phyloP scores from a whole-genome alignment of 2,113 vertebrate species.

The Glareola pratincola region DNA sequence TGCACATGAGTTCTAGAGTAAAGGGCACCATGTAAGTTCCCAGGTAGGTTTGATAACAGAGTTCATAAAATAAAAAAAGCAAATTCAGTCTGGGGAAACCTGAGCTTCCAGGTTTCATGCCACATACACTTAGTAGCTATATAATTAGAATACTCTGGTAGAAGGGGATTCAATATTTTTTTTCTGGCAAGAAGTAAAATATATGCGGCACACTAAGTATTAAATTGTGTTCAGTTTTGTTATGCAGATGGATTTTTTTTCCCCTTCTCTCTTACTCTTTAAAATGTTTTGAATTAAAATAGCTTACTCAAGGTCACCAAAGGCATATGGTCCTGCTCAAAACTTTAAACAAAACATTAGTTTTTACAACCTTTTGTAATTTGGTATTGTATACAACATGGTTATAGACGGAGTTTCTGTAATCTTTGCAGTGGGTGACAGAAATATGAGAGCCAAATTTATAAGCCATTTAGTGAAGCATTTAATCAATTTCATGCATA shows the following conservation, averaged over 20 bases:
- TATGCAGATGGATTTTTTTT: constrained; percentile 67
- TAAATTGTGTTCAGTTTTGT: constrained; percentile 55
- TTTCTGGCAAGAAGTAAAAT: neutral
- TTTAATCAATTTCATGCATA: constrained; percentile 88
- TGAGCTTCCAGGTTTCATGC: constrained; percentile 17
- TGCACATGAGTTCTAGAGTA: neutral
- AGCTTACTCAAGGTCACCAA: constrained; percentile 83
- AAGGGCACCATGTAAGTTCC: neutral
- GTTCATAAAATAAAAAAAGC: constrained; percentile 58
- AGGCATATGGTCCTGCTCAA: constrained; percentile 85
- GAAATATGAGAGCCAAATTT: constrained; percentile 86
- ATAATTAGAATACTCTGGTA: neutral
- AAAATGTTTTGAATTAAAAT: constrained; percentile 87
- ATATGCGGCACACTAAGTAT: neutral
- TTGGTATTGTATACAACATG: constrained; percentile 84
- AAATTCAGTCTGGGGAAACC: constrained; percentile 40
- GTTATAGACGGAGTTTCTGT: constrained; percentile 75
- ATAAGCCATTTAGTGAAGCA: constrained; percentile 86
- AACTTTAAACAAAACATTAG: constrained; percentile 87
- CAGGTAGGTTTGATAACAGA: constrained; percentile 27
- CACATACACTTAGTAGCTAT: constrained; percentile 14
- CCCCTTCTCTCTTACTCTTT: constrained; percentile 59
- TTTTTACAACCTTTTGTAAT: constrained; percentile 88
- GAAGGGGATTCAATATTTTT: neutral
- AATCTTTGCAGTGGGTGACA: constrained; percentile 86